phyloP scores from a whole-genome alignment of 2,797 vertebrate species.

The Tapera naevia region DNA sequence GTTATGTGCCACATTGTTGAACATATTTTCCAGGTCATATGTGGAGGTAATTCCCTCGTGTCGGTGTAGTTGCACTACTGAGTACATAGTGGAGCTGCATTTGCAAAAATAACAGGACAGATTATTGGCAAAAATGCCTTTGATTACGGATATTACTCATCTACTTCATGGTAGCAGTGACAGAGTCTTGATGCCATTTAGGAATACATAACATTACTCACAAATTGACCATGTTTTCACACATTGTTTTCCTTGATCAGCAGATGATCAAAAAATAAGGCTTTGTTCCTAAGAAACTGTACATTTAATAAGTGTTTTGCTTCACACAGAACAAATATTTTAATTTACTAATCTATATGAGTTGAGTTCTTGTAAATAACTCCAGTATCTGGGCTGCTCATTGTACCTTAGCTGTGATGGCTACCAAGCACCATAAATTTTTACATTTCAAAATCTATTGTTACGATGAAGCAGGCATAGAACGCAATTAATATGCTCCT shows the following conservation, averaged over 20 bases:
- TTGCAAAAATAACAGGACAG: not conserved
- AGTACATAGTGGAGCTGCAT: not conserved
- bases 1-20: not conserved
- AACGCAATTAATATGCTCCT: not conserved
- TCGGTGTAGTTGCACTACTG: not conserved
- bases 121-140: not conserved
- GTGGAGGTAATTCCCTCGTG: not conserved
- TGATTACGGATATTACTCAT: not conserved
- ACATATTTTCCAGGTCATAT: not conserved
- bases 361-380: not conserved
- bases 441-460: slow-evolving; percentile 14
- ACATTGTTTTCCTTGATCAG: slow-evolving; percentile 18
- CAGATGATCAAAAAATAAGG: not conserved
- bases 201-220: not conserved
- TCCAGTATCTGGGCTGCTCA: not conserved
- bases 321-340: slow-evolving; percentile 1
- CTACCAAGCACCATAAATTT: not conserved
- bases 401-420: not conserved
- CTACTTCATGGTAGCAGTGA: not conserved
- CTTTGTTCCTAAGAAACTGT: not conserved
- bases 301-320: not conserved
- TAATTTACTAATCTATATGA: slow-evolving; percentile 11
- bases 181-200: not conserved
- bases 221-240: slow-evolving; percentile 8
- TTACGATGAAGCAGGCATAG: not conserved